A percentile compares a stretch with the other conserved stretches of the same genome.
Conservation (phyloP, 2,797 vertebrate species). For the Borostomias antarcticus region DNA sequence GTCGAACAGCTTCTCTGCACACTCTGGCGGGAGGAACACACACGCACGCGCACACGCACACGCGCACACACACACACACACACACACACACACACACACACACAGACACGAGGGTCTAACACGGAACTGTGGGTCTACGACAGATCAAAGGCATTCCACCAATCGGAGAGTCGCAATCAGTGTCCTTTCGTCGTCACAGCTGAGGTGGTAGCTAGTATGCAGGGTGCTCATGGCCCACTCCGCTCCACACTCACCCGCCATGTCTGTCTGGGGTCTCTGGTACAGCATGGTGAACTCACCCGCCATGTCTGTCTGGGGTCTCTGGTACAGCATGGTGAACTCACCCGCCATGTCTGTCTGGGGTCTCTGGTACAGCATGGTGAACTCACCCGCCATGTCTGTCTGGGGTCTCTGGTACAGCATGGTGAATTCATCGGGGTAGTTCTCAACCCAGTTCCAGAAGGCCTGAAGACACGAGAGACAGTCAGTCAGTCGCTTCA, state of each 20-base stretch:
- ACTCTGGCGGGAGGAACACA: conserved; percentile 76
- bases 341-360: conserved; percentile 90
- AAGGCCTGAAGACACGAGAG: conserved; percentile 81
- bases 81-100: conserved; percentile 32
- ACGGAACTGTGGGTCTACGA: conserved; percentile 11
- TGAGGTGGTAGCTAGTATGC: no score
- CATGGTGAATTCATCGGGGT: conserved; percentile 96
- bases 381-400: conserved; percentile 93
- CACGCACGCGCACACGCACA: not conserved
- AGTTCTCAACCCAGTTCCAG: conserved; percentile 94
- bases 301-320: no score
- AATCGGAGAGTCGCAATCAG: no score
- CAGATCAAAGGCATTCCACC: no score
- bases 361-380: conserved; percentile 91
- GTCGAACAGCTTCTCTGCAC: conserved; percentile 97
- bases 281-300: conserved; percentile 39
- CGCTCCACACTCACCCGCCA: no score
- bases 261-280: conserved; percentile 9
- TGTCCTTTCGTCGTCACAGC: no score
- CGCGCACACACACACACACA: not conserved
- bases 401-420: conserved; percentile 88
- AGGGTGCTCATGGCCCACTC: no score
- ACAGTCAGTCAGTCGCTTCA: conserved; percentile 60
- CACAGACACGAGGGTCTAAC: not conserved
- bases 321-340: conserved; percentile 42